Percentiles rank a stretch among this genome's conserved stretches.
Evolutionary conservation across 2,888 invertebrate species (phyloP).

Genomic region (Drosophila lutescens): DNA sequence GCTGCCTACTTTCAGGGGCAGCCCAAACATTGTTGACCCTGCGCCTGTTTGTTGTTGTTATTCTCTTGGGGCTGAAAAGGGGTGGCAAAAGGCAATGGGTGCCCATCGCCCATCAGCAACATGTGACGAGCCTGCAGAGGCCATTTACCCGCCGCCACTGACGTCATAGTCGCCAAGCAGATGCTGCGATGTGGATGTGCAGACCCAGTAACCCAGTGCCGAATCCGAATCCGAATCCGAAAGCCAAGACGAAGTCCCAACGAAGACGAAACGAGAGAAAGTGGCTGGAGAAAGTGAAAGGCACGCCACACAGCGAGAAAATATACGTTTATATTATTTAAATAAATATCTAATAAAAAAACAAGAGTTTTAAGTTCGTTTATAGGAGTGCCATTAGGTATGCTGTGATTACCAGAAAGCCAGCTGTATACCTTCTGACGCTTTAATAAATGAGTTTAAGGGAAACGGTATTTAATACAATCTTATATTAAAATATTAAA

Average conservation of each 20-base stretch:
- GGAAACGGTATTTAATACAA: too few species aligned
- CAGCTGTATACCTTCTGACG: not conserved
- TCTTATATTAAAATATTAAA: too few species aligned
- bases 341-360: not conserved
- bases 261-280: conserved; percentile 17
- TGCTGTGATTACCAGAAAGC: not conserved
- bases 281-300: not conserved
- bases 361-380: too few species aligned
- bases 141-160: conserved; percentile 69
- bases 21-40: conserved; percentile 33
- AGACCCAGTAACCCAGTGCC: conserved; percentile 51
- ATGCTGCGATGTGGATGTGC: conserved; percentile 10
- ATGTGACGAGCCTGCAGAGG: conserved; percentile 71
- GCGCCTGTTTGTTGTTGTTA: not conserved
- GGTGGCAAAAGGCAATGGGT: conserved; percentile 4
- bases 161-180: conserved; percentile 59
- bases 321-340: not conserved
- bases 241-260: not conserved
- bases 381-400: not conserved
- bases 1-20: conserved; percentile 55
- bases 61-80: not conserved
- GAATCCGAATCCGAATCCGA: not conserved
- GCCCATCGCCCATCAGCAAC: conserved; percentile 56
- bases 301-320: conserved; percentile 5
- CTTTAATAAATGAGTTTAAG: not conserved